Conservation (phyloP, 92 coral and sea anemone species). For the Chrysogorgia sp. region DNA sequence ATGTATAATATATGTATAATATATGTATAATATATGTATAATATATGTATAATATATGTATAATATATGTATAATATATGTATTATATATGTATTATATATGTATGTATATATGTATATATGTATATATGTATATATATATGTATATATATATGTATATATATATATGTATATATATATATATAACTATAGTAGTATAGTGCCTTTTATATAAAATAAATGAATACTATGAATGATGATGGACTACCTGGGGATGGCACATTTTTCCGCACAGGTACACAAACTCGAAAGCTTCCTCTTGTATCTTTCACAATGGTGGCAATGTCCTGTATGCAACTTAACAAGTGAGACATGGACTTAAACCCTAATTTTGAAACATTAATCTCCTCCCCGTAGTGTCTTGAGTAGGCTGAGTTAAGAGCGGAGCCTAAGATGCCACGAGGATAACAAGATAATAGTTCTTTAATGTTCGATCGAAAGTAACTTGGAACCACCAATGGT, state of each 20-base stretch:
- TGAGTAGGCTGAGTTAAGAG: constrained; percentile 63
- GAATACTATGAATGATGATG: too few relatives aligned
- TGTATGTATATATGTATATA: too few relatives aligned
- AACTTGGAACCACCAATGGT: constrained; percentile 65
- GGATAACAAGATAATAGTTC: constrained; percentile 76
- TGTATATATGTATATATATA: too few relatives aligned
- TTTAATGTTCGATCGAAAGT: constrained; percentile 70
- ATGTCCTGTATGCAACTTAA: constrained; percentile 67
- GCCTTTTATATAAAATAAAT: too few relatives aligned
- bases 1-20: too few relatives aligned
- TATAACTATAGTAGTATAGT: background rate
- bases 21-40: too few relatives aligned
- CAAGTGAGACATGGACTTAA: constrained; percentile 67
- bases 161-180: background rate
- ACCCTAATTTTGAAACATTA: constrained; percentile 66
- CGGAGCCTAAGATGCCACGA: constrained; percentile 78
- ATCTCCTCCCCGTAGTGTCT: constrained; percentile 76
- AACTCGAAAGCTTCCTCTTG: constrained; percentile 19
- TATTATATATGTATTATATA: too few relatives aligned
- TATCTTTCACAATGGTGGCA: constrained; percentile 18
- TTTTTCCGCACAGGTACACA: background rate
- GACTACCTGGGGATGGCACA: constrained; percentile 11
- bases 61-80: too few relatives aligned
- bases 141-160: background rate
- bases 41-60: too few relatives aligned